Evolutionary conservation across 2,113 vertebrate species (phyloP).

Genomic region (Dromiciops gliroides): DNA sequence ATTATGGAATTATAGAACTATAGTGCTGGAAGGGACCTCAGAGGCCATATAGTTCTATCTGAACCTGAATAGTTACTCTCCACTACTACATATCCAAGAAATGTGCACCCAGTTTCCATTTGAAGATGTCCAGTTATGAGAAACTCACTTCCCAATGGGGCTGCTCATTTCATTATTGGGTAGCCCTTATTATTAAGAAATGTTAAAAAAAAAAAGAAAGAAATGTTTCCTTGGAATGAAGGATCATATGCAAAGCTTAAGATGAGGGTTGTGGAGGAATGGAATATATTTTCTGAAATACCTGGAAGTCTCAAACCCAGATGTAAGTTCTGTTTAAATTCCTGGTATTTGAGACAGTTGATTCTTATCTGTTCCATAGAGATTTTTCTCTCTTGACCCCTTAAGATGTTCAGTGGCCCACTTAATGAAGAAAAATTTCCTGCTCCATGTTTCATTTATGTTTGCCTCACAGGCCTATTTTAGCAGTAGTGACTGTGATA

Average conservation of each 20-base stretch:
- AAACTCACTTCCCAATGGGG: not conserved
- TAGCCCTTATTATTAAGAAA: not conserved
- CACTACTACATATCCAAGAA: not conserved
- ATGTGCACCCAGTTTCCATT: not conserved
- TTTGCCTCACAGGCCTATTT: conserved; percentile 54
- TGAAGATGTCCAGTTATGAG: not conserved
- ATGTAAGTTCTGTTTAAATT: conserved; percentile 6
- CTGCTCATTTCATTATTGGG: not conserved
- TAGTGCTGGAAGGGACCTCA: not conserved
- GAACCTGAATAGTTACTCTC: not conserved
- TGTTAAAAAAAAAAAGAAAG: too few species aligned
- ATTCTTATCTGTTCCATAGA: conserved; percentile 4
- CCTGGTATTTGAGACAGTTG: conserved; percentile 5
- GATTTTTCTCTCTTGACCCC: conserved; percentile 48
- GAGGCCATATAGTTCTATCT: not conserved
- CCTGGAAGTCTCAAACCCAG: not conserved
- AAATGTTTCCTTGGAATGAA: not conserved
- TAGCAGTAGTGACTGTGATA: conserved; percentile 49
- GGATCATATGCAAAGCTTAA: conserved; percentile 3
- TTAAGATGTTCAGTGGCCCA: conserved; percentile 30
- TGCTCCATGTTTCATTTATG: conserved; percentile 49
- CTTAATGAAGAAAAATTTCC: conserved; percentile 64
- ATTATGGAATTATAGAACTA: not conserved
- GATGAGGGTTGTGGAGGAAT: not conserved
- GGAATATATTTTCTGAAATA: conserved; percentile 7